Evolutionary conservation across 92 coral and sea anemone genomes (phyloP), one percentile per base, ranked within the genome.

Genomic region (Zoanthus sansibaricus): DNA sequence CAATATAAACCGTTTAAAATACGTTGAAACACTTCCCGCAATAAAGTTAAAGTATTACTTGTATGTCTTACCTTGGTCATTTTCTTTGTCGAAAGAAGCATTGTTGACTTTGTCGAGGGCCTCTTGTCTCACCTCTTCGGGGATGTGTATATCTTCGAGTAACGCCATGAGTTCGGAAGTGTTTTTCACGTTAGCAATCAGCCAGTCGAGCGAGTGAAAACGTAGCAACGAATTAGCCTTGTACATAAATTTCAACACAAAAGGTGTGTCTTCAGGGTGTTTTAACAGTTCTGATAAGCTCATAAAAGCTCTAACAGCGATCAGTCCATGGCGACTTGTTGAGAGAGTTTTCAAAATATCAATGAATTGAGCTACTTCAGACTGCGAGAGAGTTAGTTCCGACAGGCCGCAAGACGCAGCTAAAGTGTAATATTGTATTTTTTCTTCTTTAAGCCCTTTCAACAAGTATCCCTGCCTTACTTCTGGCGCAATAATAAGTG

Each of bases 321-420:
- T 93, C 75, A 93, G 91, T 17, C 99, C 99, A 74, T 93, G 94
- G 62, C 94, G 98, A 52, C 92, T 88, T 20, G 89, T 90, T 31
- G 99, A 92, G 79, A 92, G 90, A 72, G 89, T 83, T 83, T 97
- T 95, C 70, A 97, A 91, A 82, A 95, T 86, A 68, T 92, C 99
- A 71, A 95, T 91, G 83, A 97, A 90, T 83, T 91, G 79, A 45
- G 91, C 99, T 20, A 91, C 88, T 82, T 97, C 98, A 77, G 93
- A 85, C 45, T 91, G 95, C 25, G 92, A 85, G 51, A 95, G 86
- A 85, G 94, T 93, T 7, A 97, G 93, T 52, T 96, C 95, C 16
- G 97, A 93, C n/a, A 97, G 89, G 18, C 99, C 99, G 49, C 96
- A 93, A 51, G 99, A 95, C 6, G 99, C 99, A 1, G 99, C 99